These are phyloP conservation scores for Platycheirus rosarum DNA, from an alignment of 2,888 invertebrate species.

Conservation along the genomic window DNA sequence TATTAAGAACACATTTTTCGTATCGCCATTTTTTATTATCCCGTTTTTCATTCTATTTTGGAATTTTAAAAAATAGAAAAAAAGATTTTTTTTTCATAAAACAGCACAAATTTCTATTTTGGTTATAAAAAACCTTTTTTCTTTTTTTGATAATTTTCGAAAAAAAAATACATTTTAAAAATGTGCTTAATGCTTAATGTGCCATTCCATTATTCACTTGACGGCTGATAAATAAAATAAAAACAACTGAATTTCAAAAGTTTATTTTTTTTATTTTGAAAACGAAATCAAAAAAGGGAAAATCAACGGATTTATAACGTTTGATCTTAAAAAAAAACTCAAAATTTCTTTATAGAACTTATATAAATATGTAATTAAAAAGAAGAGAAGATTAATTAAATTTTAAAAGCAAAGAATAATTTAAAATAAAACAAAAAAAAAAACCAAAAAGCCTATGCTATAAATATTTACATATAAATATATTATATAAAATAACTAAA, in stretches of 20 bases:
- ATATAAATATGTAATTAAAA: conserved; percentile 47
- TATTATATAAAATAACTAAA: conserved; percentile 54
- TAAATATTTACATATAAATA: conserved; percentile 73
- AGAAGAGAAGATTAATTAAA: conserved; percentile 19
- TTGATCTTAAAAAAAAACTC: conserved; percentile 25
- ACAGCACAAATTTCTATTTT: conserved; percentile 33
- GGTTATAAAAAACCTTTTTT: neutral
- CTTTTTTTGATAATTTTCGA: neutral
- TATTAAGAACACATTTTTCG: conserved; percentile 15
- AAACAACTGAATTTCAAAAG: conserved; percentile 20
- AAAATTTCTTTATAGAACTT: conserved; percentile 32
- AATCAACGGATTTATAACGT: conserved; percentile 27
- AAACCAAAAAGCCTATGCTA: conserved; percentile 73
- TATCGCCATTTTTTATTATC: neutral
- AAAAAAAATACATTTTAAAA: conserved; percentile 18
- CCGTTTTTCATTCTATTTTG: neutral
- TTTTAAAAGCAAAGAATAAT: conserved; percentile 11
- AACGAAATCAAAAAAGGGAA: conserved; percentile 30
- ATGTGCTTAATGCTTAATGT: conserved; percentile 66
- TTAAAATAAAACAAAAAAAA: conserved; percentile 28
- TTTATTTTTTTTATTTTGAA: conserved; percentile 24
- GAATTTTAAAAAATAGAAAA: neutral
- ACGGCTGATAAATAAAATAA: conserved; percentile 52
- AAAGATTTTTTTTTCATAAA: too few species aligned
- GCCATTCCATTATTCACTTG: conserved; percentile 66